A percentile compares a stretch with the other conserved stretches of the same genome.
These are phyloP conservation scores for Colossoma macropomum DNA, from an alignment of 2,113 vertebrate genomes.

Conservation along the genomic window DNA sequence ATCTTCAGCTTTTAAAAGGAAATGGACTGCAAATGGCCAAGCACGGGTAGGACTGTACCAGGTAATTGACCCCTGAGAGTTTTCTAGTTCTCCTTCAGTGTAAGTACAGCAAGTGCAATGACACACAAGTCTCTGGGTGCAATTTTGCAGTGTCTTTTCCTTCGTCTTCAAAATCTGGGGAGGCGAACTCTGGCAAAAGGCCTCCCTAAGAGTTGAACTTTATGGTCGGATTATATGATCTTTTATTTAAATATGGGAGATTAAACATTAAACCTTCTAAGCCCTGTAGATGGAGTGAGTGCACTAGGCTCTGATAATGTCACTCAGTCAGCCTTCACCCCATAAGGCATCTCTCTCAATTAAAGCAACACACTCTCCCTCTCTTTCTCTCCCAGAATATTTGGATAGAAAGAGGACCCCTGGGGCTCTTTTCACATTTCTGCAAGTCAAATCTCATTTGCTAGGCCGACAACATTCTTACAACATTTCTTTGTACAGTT, in stretches of 20 bases:
- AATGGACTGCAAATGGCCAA: constrained; percentile 57
- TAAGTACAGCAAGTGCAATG: constrained; percentile 59
- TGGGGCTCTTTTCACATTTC: constrained; percentile 16
- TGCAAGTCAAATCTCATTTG: constrained; percentile 28
- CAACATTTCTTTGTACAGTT: constrained; percentile 3
- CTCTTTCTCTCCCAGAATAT: constrained; percentile 12
- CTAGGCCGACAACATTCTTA: constrained; percentile 1
- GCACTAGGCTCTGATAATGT: constrained; percentile 44
- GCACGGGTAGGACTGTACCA: constrained; percentile 53
- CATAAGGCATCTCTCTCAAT: constrained; percentile 52
- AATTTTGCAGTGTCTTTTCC: constrained; percentile 42
- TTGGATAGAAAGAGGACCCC: constrained; percentile 7
- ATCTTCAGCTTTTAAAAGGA: constrained; percentile 59
- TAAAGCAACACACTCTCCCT: constrained; percentile 43
- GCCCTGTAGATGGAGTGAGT: constrained; percentile 14
- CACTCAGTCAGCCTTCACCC: constrained; percentile 35
- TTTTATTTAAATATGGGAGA: constrained; percentile 65
- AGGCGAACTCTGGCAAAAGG: constrained; percentile 53
- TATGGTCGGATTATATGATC: constrained; percentile 51
- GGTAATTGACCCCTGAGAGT: constrained; percentile 58
- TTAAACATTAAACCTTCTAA: constrained; percentile 66
- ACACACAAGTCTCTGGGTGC: constrained; percentile 55
- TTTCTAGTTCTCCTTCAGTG: constrained; percentile 58
- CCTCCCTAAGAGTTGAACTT: constrained; percentile 53
- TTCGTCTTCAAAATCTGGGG: constrained; percentile 43